phyloP scores from a whole-genome alignment of 2,888 invertebrate genomes.

The Leistus spinibarbis region DNA sequence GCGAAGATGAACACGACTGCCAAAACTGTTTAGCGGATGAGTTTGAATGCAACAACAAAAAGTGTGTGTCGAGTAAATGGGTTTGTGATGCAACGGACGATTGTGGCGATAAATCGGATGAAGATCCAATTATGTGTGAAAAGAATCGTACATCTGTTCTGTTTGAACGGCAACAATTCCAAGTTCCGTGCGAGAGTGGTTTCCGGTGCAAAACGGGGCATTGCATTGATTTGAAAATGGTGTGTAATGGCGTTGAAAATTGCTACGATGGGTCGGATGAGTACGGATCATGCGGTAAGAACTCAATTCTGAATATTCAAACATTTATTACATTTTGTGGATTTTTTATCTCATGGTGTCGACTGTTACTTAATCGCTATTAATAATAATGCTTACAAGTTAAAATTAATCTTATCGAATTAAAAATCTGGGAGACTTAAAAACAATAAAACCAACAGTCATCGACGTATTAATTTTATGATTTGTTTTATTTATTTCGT shows the following conservation, averaged over 20 bases:
- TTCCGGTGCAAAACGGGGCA: slow-evolving; percentile 66
- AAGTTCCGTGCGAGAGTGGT: slow-evolving; percentile 55
- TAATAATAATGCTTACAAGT: too few relatives aligned
- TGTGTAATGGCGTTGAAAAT: slow-evolving; percentile 68
- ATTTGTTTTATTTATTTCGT: slow-evolving; percentile 13
- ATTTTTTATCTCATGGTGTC: neutral
- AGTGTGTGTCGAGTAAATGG: slow-evolving; percentile 65
- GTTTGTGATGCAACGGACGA: slow-evolving; percentile 68
- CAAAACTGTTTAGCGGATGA: slow-evolving; percentile 57
- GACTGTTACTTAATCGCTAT: too few relatives aligned
- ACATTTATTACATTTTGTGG: too few relatives aligned
- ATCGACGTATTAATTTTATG: slow-evolving; percentile 22
- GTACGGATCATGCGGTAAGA: slow-evolving; percentile 64
- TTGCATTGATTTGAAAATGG: slow-evolving; percentile 67
- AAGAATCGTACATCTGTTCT: slow-evolving; percentile 19
- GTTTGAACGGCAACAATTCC: slow-evolving; percentile 40
- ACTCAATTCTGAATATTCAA: too few relatives aligned
- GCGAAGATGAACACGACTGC: slow-evolving; percentile 69
- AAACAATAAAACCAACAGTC: too few relatives aligned
- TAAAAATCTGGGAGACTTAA: too few relatives aligned
- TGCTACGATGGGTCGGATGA: slow-evolving; percentile 77
- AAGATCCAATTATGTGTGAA: slow-evolving; percentile 57
- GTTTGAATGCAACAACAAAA: slow-evolving; percentile 64
- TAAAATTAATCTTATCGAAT: too few relatives aligned
- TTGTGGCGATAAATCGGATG: slow-evolving; percentile 77